Evolutionary conservation across 1,140 invertebrate genomes (phyloP).

Genomic region (Gerris buenoi): DNA sequence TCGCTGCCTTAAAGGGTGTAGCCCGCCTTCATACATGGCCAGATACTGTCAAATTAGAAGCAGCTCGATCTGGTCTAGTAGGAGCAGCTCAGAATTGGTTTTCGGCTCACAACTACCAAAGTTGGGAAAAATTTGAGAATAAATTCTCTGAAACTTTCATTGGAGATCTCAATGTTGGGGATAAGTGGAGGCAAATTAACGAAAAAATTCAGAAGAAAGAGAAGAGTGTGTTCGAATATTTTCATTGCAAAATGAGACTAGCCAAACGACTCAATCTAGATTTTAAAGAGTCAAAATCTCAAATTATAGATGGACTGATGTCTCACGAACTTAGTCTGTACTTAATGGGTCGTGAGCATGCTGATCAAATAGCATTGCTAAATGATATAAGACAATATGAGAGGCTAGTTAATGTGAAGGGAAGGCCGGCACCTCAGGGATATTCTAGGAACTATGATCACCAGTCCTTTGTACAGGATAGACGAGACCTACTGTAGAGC

Average conservation of each 20-base stretch:
- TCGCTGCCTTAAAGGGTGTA: neutral
- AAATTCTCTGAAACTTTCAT: neutral
- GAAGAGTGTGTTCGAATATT: neutral
- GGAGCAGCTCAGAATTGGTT: neutral
- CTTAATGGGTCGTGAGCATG: neutral
- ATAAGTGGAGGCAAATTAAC: neutral
- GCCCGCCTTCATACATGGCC: neutral
- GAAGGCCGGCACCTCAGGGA: neutral
- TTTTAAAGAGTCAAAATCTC: neutral
- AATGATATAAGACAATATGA: neutral
- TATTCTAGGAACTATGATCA: neutral
- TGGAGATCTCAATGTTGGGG: neutral
- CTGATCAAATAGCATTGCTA: neutral
- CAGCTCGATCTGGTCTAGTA: neutral
- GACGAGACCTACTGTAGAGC: no score
- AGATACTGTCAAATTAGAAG: neutral
- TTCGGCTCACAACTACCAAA: neutral
- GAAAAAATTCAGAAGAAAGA: neutral
- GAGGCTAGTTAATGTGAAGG: neutral
- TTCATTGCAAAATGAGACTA: neutral
- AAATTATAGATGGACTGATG: neutral
- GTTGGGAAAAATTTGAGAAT: neutral
- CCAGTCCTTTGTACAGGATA: neutral
- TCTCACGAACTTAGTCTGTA: neutral
- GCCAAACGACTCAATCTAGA: neutral